These are phyloP conservation scores for Grantiella picta DNA, from an alignment of 2,113 vertebrate species.

Conservation along the genomic window DNA sequence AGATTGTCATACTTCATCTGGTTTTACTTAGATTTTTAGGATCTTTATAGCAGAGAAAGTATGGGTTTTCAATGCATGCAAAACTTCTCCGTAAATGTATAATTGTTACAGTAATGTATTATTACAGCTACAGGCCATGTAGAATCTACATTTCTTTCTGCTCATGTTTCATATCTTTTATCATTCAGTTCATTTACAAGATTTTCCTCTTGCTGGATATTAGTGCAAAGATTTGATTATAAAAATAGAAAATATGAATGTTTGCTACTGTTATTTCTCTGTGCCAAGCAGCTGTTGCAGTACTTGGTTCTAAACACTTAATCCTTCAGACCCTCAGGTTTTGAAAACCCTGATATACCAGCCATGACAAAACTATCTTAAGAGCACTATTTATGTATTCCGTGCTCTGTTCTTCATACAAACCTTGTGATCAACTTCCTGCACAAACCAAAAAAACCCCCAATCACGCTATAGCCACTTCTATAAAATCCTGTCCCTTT, in stretches of 20 bases:
- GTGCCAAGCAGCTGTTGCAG: background rate
- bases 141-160: background rate
- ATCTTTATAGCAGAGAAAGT: background rate
- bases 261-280: background rate
- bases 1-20: background rate
- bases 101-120: background rate
- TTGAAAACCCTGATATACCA: background rate
- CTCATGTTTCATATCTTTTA: background rate
- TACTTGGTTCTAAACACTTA: background rate
- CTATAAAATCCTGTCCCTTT: background rate
- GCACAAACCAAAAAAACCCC: background rate
- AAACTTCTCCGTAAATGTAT: background rate
- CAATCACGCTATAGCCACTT: background rate
- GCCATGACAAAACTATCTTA: background rate
- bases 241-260: background rate
- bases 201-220: background rate
- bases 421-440: background rate
- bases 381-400: background rate
- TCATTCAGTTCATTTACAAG: background rate
- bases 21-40: background rate
- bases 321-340: background rate
- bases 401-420: background rate
- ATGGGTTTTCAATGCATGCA: background rate
- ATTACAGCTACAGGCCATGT: background rate
- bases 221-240: background rate